Base-by-base conservation (phyloP, 2,888 invertebrate genomes). In the Glaucopsyche alexis region DNA sequence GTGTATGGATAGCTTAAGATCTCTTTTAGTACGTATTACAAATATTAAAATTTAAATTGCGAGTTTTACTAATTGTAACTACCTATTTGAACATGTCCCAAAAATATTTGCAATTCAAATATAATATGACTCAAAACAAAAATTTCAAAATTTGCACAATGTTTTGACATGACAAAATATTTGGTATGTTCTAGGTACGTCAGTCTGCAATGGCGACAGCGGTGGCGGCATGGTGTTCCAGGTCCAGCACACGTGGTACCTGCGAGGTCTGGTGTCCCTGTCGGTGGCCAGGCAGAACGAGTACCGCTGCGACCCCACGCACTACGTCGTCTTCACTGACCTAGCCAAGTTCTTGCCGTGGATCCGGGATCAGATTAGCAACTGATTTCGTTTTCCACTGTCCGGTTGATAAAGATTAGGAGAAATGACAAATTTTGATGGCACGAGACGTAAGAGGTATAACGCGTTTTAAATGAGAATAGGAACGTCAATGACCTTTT, bases 271-370 rank as follows among this genome's bases (percentile, higher is more conserved):
- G 16, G 94, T 94, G 1, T 94, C 94, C 0, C 84, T 94, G 1
- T 94, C 94, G 0, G 94, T 94, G 3, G 94, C 94, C 0, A 81
- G 94, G 45, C 94, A 94, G 79, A 93, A 94, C 80, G 93, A 94
- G 76, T 90, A 91, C 78, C 84, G 94, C 8, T 95, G 95, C 77
- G 94, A 95, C 77, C 93, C 94, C 0, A 87, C 89, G 0, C 94
- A 95, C 78, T 95, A 94, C 82, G 94, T 94, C 19, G 93, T 95
- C 7, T 95, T 95, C 79, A 95, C 95, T 0, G 95, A 95, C 76
- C 83, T 94, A 40, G 94, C 94, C 7, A 94, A 94, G 81, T 91
- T 94, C 85, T 80, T 93, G 74, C 88, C 92, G 9, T 95, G 94
- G 94, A 90, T 94, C 49, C 82, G 86, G 75, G 82, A 85, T 69